Evolutionary conservation across 2,797 vertebrate species (phyloP).

Genomic region (Threskiornis aethiopicus): DNA sequence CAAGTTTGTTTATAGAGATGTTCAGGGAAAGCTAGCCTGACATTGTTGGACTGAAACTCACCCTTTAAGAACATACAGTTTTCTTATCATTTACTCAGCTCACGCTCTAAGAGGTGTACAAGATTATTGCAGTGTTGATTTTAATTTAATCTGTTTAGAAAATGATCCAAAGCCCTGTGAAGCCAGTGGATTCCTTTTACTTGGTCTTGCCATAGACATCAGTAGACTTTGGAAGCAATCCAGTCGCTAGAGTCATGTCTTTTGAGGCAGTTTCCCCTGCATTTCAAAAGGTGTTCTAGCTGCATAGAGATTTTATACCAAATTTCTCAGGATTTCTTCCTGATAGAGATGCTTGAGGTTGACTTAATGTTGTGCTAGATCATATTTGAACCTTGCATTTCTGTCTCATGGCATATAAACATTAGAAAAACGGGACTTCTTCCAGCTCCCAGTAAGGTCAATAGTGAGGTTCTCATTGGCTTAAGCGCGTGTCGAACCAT

Average conservation of each 20-base stretch:
- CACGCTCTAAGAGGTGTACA: not conserved
- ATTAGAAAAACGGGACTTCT: not conserved
- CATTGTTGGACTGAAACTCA: not conserved
- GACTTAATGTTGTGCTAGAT: not conserved
- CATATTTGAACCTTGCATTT: not conserved
- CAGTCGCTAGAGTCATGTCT: rapidly evolving
- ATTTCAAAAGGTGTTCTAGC: not conserved
- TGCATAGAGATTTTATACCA: not conserved
- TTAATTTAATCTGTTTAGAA: not conserved
- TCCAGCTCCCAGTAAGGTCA: not conserved
- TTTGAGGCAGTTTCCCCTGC: not conserved
- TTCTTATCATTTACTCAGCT: not conserved
- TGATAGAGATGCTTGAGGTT: not conserved
- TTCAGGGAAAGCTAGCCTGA: not conserved
- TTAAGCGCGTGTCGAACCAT: not conserved
- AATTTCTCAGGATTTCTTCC: not conserved
- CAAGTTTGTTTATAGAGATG: not conserved
- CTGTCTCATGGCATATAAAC: not conserved
- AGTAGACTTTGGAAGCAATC: not conserved
- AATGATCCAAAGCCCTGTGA: not conserved
- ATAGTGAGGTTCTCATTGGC: not conserved
- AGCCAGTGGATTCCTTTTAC: not conserved
- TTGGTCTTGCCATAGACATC: not conserved
- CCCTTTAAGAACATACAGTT: not conserved
- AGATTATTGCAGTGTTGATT: not conserved